Evolutionary conservation across 2,113 vertebrate species (phyloP).

Genomic region (Thryonomys swinderianus): DNA sequence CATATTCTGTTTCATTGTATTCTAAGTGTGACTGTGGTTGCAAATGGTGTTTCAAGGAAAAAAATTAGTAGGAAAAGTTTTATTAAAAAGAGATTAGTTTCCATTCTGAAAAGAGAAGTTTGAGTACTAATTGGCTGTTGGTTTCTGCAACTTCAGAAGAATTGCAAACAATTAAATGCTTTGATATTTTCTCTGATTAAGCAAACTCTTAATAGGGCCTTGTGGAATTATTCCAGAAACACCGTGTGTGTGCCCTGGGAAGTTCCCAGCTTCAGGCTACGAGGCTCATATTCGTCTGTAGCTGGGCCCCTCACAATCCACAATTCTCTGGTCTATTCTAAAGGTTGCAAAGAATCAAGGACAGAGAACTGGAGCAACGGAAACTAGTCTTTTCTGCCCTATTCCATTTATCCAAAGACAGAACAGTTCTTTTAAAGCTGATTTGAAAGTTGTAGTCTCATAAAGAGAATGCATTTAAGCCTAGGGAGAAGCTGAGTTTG

Average conservation of each 20-base stretch:
- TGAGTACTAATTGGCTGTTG: conserved; percentile 77
- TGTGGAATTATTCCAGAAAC: conserved; percentile 72
- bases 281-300: conserved; percentile 42
- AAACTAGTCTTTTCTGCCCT: conserved; percentile 50
- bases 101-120: conserved; percentile 75
- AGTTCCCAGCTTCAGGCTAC: conserved; percentile 50
- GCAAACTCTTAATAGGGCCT: conserved; percentile 70
- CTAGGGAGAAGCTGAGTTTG: conserved; percentile 64
- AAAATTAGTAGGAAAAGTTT: conserved; percentile 59
- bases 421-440: conserved; percentile 58
- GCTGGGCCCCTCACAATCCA: conserved; percentile 32
- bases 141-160: conserved; percentile 77
- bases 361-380: conserved; percentile 58
- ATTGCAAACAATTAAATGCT: conserved; percentile 79
- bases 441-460: conserved; percentile 70
- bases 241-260: conserved; percentile 31
- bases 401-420: conserved; percentile 66
- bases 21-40: conserved; percentile 71
- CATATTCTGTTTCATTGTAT: conserved; percentile 79
- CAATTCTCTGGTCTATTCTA: neutral
- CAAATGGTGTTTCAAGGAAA: conserved; percentile 59
- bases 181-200: conserved; percentile 80
- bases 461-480: conserved; percentile 67
- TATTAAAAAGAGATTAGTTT: conserved; percentile 78
- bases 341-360: conserved; percentile 5